phyloP scores from a whole-genome alignment of 2,888 invertebrate genomes.

The Siphlonurus alternatus region DNA sequence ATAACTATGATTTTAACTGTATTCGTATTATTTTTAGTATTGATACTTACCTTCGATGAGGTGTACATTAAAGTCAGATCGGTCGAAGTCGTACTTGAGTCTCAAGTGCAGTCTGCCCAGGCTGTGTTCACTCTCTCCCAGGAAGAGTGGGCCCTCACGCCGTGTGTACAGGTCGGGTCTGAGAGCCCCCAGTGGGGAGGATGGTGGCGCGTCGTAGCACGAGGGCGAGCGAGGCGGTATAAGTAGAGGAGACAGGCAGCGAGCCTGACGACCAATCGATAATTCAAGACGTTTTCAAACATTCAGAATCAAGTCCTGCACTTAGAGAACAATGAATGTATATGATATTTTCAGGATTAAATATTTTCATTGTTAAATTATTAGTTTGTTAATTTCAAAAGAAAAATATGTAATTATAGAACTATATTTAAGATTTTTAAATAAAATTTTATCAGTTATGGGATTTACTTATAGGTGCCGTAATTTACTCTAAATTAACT shows the following conservation, averaged over 20 bases:
- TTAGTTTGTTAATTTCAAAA: too few relatives aligned
- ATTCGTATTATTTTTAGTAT: too few relatives aligned
- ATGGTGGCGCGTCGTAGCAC: slow-evolving; percentile 26
- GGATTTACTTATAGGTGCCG: too few relatives aligned
- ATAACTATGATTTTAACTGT: too few relatives aligned
- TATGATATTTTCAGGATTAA: neutral
- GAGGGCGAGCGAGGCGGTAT: slow-evolving; percentile 47
- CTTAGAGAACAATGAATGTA: too few relatives aligned
- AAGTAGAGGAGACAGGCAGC: slow-evolving; percentile 60
- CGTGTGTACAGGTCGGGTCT: slow-evolving; percentile 77
- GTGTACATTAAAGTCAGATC: slow-evolving; percentile 80
- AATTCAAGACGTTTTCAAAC: too few relatives aligned
- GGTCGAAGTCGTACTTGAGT: slow-evolving; percentile 75
- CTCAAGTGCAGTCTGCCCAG: slow-evolving; percentile 70
- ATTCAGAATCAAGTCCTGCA: too few relatives aligned
- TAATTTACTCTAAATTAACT: too few relatives aligned
- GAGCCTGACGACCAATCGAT: slow-evolving; percentile 17
- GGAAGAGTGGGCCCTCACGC: slow-evolving; percentile 58
- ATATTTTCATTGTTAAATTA: too few relatives aligned
- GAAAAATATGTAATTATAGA: too few relatives aligned
- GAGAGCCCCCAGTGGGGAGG: slow-evolving; percentile 57
- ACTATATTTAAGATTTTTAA: too few relatives aligned
- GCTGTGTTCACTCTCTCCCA: slow-evolving; percentile 36
- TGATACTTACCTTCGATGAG: slow-evolving; percentile 76
- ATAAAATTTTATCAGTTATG: too few relatives aligned